phyloP scores from a whole-genome alignment of 2,888 invertebrate species.

The Capitulum mitella region DNA sequence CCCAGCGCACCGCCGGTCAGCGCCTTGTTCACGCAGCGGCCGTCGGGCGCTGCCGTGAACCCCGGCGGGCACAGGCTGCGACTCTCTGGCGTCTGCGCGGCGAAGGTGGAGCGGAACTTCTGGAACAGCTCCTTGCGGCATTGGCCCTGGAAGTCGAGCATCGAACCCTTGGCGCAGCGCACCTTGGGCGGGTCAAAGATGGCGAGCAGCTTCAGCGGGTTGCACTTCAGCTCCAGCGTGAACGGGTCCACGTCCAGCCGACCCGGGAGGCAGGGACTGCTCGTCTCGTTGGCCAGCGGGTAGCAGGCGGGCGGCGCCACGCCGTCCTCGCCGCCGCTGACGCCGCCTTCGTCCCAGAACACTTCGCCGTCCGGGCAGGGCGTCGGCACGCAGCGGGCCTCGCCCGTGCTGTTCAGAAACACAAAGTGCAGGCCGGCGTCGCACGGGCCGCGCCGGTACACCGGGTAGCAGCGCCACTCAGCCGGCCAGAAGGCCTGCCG shows the following conservation, averaged over 20 bases:
- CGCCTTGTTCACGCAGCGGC: slow-evolving; percentile 48
- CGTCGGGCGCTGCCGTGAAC: slow-evolving; percentile 52
- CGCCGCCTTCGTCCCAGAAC: neutral
- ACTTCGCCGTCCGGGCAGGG: neutral
- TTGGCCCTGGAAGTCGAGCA: slow-evolving; percentile 53
- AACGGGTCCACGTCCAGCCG: neutral
- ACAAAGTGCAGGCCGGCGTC: neutral
- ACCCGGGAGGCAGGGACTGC: no score
- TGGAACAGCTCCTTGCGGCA: slow-evolving; percentile 55
- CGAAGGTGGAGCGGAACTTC: slow-evolving; percentile 48
- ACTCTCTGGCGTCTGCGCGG: neutral
- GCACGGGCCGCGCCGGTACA: neutral
- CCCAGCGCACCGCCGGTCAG: neutral
- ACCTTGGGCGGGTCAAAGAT: slow-evolving; percentile 55
- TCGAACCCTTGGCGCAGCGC: slow-evolving; percentile 53
- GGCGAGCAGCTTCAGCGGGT: slow-evolving; percentile 45
- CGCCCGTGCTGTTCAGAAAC: neutral
- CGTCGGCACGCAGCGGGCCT: neutral
- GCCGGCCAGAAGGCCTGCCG: neutral
- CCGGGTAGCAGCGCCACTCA: neutral
- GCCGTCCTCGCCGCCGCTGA: no score
- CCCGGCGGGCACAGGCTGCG: slow-evolving; percentile 39
- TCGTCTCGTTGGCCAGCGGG: neutral
- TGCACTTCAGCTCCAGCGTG: neutral
- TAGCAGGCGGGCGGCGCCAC: neutral